Conservation (phyloP, 2,797 vertebrate species). For the Parambassis ranga region DNA sequence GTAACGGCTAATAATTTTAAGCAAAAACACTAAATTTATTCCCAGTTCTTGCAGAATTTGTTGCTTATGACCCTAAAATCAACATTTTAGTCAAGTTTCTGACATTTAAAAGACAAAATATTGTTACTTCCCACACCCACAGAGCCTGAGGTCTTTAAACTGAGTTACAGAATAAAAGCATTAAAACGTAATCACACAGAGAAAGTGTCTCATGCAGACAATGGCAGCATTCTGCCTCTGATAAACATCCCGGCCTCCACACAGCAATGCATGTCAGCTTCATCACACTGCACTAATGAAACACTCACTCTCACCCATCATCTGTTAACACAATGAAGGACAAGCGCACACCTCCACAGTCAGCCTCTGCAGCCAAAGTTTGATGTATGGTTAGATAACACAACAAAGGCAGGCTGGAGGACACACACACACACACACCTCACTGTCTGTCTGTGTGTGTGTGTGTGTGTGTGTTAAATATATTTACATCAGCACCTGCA, state of each 20-base stretch:
- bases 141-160: no score
- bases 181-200: no score
- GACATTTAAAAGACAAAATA: neutral
- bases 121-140: no score
- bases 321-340: constrained; percentile 11
- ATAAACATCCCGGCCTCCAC: neutral
- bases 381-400: constrained; percentile 16
- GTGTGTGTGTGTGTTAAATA: neutral
- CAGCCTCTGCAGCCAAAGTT: constrained; percentile 1
- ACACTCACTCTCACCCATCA: constrained; percentile 19
- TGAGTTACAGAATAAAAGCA: no score
- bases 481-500: constrained; percentile 36
- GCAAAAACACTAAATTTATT: no score
- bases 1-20: no score
- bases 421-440: neutral
- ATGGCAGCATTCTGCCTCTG: neutral
- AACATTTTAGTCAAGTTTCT: neutral
- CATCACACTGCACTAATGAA: constrained; percentile 20
- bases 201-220: neutral
- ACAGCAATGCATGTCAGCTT: constrained; percentile 8
- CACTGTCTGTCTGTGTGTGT: neutral
- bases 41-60: no score
- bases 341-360: constrained; percentile 30
- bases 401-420: neutral
- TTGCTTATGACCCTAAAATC: neutral